Conservation (phyloP, 1,140 invertebrate genomes). For the Chionoecetes opilio region DNA sequence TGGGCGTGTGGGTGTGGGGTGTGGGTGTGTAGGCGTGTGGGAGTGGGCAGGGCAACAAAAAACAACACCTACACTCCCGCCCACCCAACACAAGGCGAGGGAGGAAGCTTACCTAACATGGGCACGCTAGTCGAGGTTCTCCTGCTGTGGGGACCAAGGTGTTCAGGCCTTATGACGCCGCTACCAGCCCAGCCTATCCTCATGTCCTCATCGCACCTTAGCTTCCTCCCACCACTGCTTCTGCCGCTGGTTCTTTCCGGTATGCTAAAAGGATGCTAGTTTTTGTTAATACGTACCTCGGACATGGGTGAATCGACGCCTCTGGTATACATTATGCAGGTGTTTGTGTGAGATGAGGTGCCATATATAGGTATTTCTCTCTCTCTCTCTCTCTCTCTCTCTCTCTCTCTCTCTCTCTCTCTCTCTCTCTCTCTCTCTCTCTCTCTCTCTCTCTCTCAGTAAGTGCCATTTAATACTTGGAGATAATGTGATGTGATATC, state of each 20-base stretch:
- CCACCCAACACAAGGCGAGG: background rate
- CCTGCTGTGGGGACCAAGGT: background rate
- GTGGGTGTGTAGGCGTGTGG: background rate
- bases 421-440: too few species aligned
- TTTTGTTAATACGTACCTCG: background rate
- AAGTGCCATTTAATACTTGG: too few species aligned
- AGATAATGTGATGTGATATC: conserved; percentile 9
- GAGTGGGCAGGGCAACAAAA: background rate
- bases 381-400: too few species aligned
- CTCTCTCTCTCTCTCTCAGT: too few species aligned
- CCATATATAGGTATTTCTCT: background rate
- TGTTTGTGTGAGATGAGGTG: background rate
- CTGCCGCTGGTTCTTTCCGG: background rate
- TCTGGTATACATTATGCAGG: background rate
- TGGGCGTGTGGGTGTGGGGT: background rate
- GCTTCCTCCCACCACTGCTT: background rate
- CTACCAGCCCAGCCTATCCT: background rate
- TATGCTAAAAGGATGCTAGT: background rate
- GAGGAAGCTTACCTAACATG: background rate
- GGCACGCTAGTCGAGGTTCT: background rate
- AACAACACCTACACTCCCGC: background rate
- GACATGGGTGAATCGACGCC: background rate
- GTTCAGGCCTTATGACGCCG: background rate
- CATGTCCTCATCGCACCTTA: background rate
- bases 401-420: too few species aligned